Base-by-base conservation (phyloP, 2,113 vertebrate genomes). In the Cryptotis parvus region DNA sequence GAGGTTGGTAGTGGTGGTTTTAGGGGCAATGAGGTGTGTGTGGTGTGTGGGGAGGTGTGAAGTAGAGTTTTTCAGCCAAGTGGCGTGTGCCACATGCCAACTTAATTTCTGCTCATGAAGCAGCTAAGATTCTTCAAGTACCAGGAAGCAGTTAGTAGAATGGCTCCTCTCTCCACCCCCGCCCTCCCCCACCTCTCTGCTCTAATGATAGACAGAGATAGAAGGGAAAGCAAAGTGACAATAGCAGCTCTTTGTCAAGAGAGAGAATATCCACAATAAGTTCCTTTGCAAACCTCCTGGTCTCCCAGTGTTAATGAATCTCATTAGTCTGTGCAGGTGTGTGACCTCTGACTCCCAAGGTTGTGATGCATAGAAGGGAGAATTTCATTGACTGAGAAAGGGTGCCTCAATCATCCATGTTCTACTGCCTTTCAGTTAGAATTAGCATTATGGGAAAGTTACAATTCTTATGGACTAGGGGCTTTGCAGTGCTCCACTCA, bases 291-390 rank as follows among this genome's bases (percentile, higher is more conserved):
- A 49, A 85, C 24, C 43, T 20, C 61, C 58, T n/a, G 22, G 84
- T 35, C 80, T 73, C 85, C 72, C 2, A 9, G 73, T 0, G 6
- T 45, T n/a, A 49, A 52, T 24, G 92, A 92, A 49, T 61, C 82
- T 92, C 69, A 87, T 87, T 84, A 92, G 90, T 20, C 4, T 49
- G 66, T 77, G 55, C 90, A 96, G 84, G 65, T 89, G 69, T 55
- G 85, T 86, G 89, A 91, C 77, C 84, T 88, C 33, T 14, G 4
- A 16, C 78, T 72, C 80, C 66, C 52, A 49, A 45, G 61, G 69
- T 29, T 45, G 15, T 35, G 52, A 37, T 7, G 26, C 26, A 0
- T 31, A 15, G 22, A 41, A 27, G 43, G 69, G 22, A 14, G 3
- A 11, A 37, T 41, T 66, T 29, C 20, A 45, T 14, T 75, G n/a